These are phyloP conservation scores for Netelia melanura DNA, from an alignment of 2,888 invertebrate genomes.

Conservation along the genomic window DNA sequence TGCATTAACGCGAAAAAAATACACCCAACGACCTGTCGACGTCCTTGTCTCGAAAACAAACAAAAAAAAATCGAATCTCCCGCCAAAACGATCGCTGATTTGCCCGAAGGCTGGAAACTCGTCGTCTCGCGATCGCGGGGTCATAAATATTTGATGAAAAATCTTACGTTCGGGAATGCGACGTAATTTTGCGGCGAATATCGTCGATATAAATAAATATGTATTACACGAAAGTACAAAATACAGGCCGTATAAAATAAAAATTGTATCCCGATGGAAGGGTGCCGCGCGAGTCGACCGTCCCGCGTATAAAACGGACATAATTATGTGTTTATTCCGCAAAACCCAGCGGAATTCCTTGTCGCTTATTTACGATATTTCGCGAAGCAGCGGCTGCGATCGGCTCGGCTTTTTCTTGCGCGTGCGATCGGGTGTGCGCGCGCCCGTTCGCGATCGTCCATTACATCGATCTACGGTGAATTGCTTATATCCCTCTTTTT, in stretches of 20 bases:
- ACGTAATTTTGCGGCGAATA: constrained; percentile 26
- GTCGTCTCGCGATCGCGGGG: not conserved
- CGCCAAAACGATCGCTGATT: constrained; percentile 25
- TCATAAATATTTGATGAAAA: constrained; percentile 47
- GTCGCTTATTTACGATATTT: constrained; percentile 58
- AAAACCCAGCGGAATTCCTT: constrained; percentile 56
- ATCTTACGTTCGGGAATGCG: constrained; percentile 16
- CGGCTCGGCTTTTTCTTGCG: constrained; percentile 30
- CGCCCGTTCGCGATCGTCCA: constrained; percentile 46
- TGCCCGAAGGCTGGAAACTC: constrained; percentile 16
- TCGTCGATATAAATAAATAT: constrained; percentile 11
- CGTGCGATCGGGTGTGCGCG: constrained; percentile 7
- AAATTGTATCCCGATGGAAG: constrained; percentile 52
- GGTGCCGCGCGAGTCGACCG: constrained; percentile 6
- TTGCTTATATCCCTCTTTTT: constrained; percentile 27
- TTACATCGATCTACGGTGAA: constrained; percentile 47
- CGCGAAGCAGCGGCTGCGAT: constrained; percentile 36
- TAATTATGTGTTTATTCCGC: constrained; percentile 65
- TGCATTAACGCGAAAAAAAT: not conserved
- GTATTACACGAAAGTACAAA: not conserved
- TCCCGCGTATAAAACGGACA: constrained; percentile 53
- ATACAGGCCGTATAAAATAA: not conserved
- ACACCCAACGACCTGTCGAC: too few species aligned
- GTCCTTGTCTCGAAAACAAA: not conserved
- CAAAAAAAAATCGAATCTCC: constrained; percentile 17